phyloP scores from a whole-genome alignment of 2,113 vertebrate species.

The Nematolebias whitei region DNA sequence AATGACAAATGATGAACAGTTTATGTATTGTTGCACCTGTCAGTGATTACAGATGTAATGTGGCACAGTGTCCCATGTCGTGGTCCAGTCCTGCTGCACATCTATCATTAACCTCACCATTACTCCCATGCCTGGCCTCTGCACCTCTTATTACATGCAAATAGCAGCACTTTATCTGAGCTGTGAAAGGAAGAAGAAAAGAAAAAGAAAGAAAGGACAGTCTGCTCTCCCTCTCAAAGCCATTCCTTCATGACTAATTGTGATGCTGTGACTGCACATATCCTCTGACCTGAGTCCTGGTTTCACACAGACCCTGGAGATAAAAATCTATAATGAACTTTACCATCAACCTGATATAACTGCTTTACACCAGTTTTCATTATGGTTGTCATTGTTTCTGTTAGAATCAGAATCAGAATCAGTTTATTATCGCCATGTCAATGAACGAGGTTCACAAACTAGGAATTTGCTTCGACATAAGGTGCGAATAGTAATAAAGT shows the following conservation, averaged over 20 bases:
- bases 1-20: slow-evolving; percentile 2
- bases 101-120: slow-evolving; percentile 59
- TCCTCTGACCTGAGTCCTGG: slow-evolving; percentile 40
- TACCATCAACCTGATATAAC: too few relatives aligned
- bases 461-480: too few relatives aligned
- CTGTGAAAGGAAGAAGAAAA: slow-evolving; percentile 79
- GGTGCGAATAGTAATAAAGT: too few relatives aligned
- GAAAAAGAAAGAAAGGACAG: slow-evolving; percentile 53
- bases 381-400: too few relatives aligned
- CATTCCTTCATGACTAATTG: slow-evolving; percentile 54
- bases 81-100: background rate
- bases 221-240: slow-evolving; percentile 53
- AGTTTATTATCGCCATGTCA: too few relatives aligned
- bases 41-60: slow-evolving; percentile 66
- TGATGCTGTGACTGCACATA: slow-evolving; percentile 34
- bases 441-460: too few relatives aligned
- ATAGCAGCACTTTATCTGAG: slow-evolving; percentile 80
- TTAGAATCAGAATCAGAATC: too few relatives aligned
- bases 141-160: slow-evolving; percentile 83
- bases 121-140: slow-evolving; percentile 76
- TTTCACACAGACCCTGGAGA: slow-evolving; percentile 18
- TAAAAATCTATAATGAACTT: too few relatives aligned
- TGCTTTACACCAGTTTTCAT: too few relatives aligned
- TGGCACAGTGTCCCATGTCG: slow-evolving; percentile 16
- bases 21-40: slow-evolving; percentile 55